A percentile compares a stretch with the other conserved stretches of the same genome.
Evolutionary conservation across 2,113 vertebrate genomes (phyloP).

Genomic region (Synchiropus splendidus): DNA sequence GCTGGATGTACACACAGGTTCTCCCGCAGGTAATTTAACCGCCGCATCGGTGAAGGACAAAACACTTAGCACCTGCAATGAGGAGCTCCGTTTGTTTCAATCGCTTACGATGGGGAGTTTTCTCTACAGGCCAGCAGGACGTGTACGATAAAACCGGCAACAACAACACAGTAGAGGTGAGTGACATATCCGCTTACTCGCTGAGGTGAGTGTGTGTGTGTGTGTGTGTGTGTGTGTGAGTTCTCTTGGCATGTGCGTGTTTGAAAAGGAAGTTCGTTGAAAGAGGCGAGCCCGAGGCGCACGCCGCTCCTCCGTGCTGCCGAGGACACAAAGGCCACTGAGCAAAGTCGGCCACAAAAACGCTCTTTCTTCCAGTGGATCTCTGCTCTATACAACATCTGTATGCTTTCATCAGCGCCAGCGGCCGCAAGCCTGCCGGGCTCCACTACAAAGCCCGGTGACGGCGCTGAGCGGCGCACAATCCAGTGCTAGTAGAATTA

Average conservation of each 20-base stretch:
- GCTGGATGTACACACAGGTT: slow-evolving; percentile 76
- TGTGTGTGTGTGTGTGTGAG: slow-evolving; percentile 6
- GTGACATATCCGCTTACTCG: slow-evolving; percentile 52
- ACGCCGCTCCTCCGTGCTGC: slow-evolving; percentile 32
- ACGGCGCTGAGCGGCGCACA: no score
- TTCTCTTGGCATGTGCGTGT: slow-evolving; percentile 18
- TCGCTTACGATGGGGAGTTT: no score
- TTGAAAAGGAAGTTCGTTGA: slow-evolving; percentile 27
- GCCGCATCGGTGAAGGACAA: no score
- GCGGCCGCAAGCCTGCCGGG: not conserved
- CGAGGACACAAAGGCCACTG: slow-evolving; percentile 29
- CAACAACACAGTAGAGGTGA: slow-evolving; percentile 94
- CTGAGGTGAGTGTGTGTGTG: slow-evolving; percentile 49
- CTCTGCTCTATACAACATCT: slow-evolving; percentile 25
- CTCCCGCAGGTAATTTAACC: slow-evolving; percentile 74
- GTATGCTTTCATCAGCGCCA: slow-evolving; percentile 29
- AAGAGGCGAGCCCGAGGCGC: slow-evolving; percentile 37
- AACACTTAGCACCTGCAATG: no score
- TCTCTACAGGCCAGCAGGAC: slow-evolving; percentile 81
- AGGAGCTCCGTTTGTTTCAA: no score
- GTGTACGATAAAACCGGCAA: slow-evolving; percentile 78
- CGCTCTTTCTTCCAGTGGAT: slow-evolving; percentile 10
- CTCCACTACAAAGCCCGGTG: slow-evolving; percentile 31
- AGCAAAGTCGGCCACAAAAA: slow-evolving; percentile 23
- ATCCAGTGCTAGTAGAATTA: slow-evolving; percentile 7